Evolutionary conservation across 2,888 invertebrate species (phyloP), one percentile per base, ranked within the genome.

Genomic region (Drosophila hamatofila): DNA sequence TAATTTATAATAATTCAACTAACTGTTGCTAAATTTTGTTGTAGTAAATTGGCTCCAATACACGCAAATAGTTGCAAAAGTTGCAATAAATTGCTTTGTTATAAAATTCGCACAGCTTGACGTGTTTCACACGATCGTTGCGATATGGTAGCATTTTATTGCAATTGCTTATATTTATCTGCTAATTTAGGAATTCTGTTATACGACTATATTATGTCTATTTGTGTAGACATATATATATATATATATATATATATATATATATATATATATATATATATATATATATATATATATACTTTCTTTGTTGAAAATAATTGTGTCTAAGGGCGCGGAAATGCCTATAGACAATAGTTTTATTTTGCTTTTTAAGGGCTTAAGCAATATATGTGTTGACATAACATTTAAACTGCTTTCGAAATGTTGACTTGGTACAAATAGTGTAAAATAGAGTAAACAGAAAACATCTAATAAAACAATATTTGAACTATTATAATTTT

Each of bases 101-200:
- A 63, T 73, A 67, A 55, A 80, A 61, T 44, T 80, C 66, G n/a
- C 48, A 66, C 65, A 81, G 60, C 8, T 61, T 78, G 33, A 67
- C 83, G 75, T 75, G 81, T 49, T 75, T 83, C 84, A 51, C 87
- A 78, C 62, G 61, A 81, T 68, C 75, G 37, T 48, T 25, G 42
- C 33, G 12, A 33, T 52, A 30, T 33, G 52, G 46, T 59, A 56
- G 33, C 41, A 23, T 46, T 44, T 48, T 18, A 27, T 4, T 49
- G 37, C 9, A 55, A 82, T 65, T 72, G 55, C 64, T 58, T 49
- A 58, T 76, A 77, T 74, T 74, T 83, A 68, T 68, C 83, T 60
- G 51, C 42, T 68, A 66, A 70, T 62, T 66, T 64, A 9, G 41
- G 25, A 58, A 51, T 59, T 78, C 60, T 64, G 64, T 62, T 67